Conservation (phyloP, 2,797 vertebrate species). For the Myotis findleyi region DNA sequence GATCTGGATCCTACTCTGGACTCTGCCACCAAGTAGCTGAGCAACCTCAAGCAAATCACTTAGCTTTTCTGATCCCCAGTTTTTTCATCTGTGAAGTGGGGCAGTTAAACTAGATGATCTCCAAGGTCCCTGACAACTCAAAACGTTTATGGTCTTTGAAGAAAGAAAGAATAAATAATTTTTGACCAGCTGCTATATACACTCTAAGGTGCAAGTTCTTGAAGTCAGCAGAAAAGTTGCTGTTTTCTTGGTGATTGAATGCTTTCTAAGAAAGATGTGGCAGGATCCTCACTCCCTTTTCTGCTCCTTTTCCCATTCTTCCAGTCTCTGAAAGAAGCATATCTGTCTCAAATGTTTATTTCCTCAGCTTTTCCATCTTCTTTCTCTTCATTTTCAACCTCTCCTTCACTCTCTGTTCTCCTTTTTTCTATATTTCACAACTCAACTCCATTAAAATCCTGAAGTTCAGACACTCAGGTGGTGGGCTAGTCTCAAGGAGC, state of each 20-base stretch:
- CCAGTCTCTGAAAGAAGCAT: background rate
- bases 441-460: background rate
- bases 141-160: slow-evolving; percentile 43
- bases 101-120: background rate
- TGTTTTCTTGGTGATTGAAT: background rate
- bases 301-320: background rate
- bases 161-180: background rate
- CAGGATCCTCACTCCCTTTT: background rate
- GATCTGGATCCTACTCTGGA: slow-evolving; percentile 11
- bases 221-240: background rate
- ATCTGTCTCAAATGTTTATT: background rate
- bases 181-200: background rate
- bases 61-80: background rate
- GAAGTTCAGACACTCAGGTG: background rate
- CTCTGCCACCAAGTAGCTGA: background rate
- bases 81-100: background rate
- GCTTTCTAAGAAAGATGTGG: background rate
- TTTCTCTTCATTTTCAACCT: background rate
- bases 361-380: background rate
- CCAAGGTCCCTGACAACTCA: background rate
- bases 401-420: background rate
- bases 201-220: background rate
- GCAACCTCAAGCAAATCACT: background rate
- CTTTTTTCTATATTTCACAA: background rate
- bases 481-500: background rate